Base-by-base conservation (phyloP, 2,113 vertebrate genomes). In the Uropsilus gracilis region DNA sequence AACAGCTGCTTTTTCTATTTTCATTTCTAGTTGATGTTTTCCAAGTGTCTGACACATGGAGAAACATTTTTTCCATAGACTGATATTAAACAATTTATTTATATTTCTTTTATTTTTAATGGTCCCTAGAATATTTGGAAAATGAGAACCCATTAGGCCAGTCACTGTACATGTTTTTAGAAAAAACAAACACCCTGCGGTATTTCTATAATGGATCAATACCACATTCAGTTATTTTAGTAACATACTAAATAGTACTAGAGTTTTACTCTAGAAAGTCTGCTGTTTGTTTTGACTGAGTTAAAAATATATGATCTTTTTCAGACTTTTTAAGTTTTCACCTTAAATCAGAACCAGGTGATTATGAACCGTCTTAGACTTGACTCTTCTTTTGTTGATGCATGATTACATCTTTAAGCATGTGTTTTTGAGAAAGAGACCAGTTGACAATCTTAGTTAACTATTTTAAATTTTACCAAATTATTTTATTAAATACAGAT, bases 1-100 rank as follows among this genome's bases (percentile, higher is more conserved):
- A 95, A 83, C 93, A 97, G 96, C 95, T 96, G 95, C 91, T 97
- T 97, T 97, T 97, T 72, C 90, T 97, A 50, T 97, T 98, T 98
- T 97, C 57, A 95, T 95, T 92, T 96, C 59, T 94, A 94, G 84
- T 95, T 95, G 93, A 93, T 95, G 61, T 61, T 96, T 97, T 88
- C 50, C 57, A 96, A 95, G 64, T 96, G 77, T 97, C 90, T 71
- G 89, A 69, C 57, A 91, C 34, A 66, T 77, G 83, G 2, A 96
- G 59, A 28, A 94, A 82, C 94, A 59, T 66, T 92, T 97, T 96
- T 97, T 97, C 94, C 93, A 81, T 82, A 77, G 92, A 80, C 83
- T 37, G 63, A 94, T 95, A 96, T 92, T 97, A 93, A 89, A 93
- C 71, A 89, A 85, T 93, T 94, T 96, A 97, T 97, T 97, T 97